phyloP scores from a whole-genome alignment of 2,113 vertebrate genomes.

The Nettapus auritus region DNA sequence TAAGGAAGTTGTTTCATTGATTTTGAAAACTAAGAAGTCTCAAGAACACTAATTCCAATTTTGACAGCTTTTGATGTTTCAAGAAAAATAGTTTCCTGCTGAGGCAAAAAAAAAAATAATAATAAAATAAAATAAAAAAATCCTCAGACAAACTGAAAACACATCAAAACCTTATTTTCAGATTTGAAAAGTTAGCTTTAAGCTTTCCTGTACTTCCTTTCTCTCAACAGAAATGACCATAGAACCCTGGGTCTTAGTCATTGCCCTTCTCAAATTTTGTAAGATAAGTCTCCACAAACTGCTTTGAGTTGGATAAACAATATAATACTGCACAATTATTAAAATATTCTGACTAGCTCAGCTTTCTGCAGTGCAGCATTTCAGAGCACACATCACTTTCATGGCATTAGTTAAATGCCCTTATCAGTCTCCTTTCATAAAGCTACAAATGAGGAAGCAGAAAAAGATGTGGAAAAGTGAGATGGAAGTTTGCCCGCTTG shows the following conservation, averaged over 20 bases:
- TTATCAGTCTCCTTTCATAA: neutral
- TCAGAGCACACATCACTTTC: neutral
- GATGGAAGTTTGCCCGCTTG: neutral
- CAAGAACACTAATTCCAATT: neutral
- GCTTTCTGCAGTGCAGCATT: neutral
- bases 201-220: neutral
- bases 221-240: neutral
- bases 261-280: neutral
- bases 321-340: neutral
- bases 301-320: neutral
- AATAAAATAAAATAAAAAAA: neutral
- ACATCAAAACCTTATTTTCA: neutral
- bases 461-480: neutral
- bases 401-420: neutral
- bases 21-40: neutral
- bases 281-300: neutral
- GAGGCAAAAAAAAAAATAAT: neutral
- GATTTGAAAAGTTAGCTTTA: neutral
- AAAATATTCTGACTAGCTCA: neutral
- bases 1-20: neutral
- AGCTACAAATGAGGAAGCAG: neutral
- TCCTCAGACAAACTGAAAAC: neutral
- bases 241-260: neutral
- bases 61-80: neutral
- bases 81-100: neutral